phyloP scores from a whole-genome alignment of 2,113 vertebrate species.

The Phainopepla nitens region DNA sequence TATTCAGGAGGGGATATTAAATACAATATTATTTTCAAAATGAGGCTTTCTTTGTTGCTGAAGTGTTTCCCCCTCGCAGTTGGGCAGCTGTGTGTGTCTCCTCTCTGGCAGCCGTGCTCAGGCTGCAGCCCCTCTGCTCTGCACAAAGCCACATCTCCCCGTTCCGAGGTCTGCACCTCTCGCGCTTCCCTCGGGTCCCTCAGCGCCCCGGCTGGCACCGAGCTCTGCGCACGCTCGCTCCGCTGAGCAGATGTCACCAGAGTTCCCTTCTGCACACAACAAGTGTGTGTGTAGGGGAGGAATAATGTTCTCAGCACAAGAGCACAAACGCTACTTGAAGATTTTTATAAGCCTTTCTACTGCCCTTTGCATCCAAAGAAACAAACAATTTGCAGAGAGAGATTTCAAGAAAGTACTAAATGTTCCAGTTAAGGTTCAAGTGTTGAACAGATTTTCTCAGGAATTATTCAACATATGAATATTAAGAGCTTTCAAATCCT shows the following conservation, averaged over 20 bases:
- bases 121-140: neutral
- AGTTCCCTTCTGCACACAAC: slow-evolving; percentile 22
- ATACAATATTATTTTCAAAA: neutral
- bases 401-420: slow-evolving; percentile 54
- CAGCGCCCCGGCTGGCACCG: neutral
- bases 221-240: neutral
- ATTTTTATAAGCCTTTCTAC: slow-evolving; percentile 52
- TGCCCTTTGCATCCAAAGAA: slow-evolving; percentile 54
- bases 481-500: slow-evolving; percentile 62
- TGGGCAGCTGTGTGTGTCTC: neutral
- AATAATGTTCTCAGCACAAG: neutral
- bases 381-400: slow-evolving; percentile 39
- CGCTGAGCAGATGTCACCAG: slow-evolving; percentile 25
- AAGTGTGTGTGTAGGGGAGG: neutral
- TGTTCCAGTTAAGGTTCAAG: slow-evolving; percentile 63
- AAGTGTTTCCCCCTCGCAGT: neutral
- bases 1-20: neutral
- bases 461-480: slow-evolving; percentile 65
- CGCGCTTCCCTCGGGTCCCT: too few relatives aligned
- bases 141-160: neutral
- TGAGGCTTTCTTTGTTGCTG: neutral
- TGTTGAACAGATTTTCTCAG: slow-evolving; percentile 66
- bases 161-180: too few relatives aligned
- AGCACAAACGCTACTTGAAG: slow-evolving; percentile 36
- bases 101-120: neutral